These are phyloP conservation scores for Thripadectes ignobilis DNA, from an alignment of 2,797 vertebrate genomes.

Conservation along the genomic window DNA sequence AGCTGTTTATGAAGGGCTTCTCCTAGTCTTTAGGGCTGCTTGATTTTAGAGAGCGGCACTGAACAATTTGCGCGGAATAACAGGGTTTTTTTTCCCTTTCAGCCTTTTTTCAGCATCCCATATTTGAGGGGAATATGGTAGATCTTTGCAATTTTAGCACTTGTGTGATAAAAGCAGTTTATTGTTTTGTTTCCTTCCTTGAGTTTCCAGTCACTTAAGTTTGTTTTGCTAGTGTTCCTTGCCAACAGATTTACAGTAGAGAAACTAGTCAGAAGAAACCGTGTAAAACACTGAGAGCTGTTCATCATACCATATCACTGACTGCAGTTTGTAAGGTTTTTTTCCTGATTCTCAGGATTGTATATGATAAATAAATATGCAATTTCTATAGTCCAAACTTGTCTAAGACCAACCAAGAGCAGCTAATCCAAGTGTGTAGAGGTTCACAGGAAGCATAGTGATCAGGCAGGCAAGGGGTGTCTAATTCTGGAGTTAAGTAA, in stretches of 20 bases:
- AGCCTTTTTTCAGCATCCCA: neutral
- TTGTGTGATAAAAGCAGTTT: neutral
- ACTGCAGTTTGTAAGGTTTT: neutral
- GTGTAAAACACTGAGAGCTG: neutral
- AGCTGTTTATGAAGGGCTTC: neutral
- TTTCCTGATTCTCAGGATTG: neutral
- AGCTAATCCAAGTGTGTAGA: neutral
- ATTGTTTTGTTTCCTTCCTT: neutral
- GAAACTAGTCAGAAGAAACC: neutral
- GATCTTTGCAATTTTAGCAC: neutral
- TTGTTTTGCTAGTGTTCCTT: neutral
- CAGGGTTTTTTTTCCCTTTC: rapidly evolving
- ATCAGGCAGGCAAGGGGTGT: neutral
- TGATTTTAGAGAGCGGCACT: neutral
- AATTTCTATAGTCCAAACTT: neutral
- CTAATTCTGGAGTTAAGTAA: neutral
- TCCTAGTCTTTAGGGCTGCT: neutral
- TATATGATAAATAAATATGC: neutral
- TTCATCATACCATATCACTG: neutral
- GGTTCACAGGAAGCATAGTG: neutral
- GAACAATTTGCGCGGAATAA: neutral
- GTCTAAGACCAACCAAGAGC: neutral
- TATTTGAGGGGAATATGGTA: neutral
- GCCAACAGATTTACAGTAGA: neutral
- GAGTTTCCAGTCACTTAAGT: neutral